Evolutionary conservation across 2,888 invertebrate species (phyloP), one percentile per base, ranked within the genome.

Genomic region (Meiosimyza decipiens): DNA sequence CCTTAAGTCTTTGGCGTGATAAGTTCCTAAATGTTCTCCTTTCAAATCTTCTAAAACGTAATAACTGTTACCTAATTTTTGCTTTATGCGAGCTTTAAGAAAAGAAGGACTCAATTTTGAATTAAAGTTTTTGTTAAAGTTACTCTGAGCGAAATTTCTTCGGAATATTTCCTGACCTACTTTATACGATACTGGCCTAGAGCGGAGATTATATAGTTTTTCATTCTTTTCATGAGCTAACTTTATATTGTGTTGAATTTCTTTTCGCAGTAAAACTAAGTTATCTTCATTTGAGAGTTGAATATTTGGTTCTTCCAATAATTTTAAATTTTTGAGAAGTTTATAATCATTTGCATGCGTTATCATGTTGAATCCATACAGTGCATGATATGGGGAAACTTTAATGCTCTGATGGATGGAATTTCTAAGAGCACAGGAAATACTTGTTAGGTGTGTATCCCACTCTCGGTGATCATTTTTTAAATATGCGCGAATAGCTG

Each of bases 401-500:
- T 72, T 13, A 7, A 75, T 74, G 0, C 68, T n/a, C 18, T 67
- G 70, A 40, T 73, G 76, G 9, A 65, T 47, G 1, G 73, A 65
- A 40, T 72, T 75, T 47, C 74, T 18, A 2, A 72, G 28, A 5
- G 74, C 73, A 51, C 74, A 70, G 16, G 71, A 66, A 28, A 76
- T 74, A 47, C 64, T 54, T 2, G 62, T 67, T 18, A 76, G 18
- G 18, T 72, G 12, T 47, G 57, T 15, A 51, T 76, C 77, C 76
- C 72, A 74, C 18, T 55, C 68, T 13, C 68, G 64, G 51, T 75
- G 76, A 52, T 75, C 74, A 13, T 66, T 65, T 22, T 72, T 73
- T 11, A 76, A 16, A 57, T 75, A 72, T 15, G 72, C 33, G 22
- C 72, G 16, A 15, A 84, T 79, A 70, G 79, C 80, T 0, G 82